Evolutionary conservation across 2,797 vertebrate genomes (phyloP), one percentile per base, ranked within the genome.

Genomic region (Psittacula echo): DNA sequence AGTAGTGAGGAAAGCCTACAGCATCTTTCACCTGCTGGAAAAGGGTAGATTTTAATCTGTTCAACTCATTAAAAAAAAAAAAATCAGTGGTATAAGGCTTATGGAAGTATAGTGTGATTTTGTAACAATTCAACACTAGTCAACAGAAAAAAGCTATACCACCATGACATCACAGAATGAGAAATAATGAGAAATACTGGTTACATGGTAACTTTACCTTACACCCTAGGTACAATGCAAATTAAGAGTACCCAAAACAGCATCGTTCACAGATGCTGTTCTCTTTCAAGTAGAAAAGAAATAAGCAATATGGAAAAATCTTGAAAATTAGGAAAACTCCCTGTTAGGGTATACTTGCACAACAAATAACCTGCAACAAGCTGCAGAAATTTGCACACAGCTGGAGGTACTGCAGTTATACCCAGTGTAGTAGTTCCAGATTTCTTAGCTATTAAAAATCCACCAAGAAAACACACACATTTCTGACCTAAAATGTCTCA

Each of bases 201-300:
- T 41, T 26, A 29, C 14, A 34, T 1, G 2, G 44, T 4, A 89
- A 72, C 37, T 77, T 65, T 3, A 67, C 20, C 27, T 56, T 22
- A 24, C 11, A 42, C 4, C 9, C 29, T 13, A 32, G 9, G 51
- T 48, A 64, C 37, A 72, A 30, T 0, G 0, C 0, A 3, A 85
- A 11, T 37, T 50, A 67, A 64, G 12, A 68, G 37, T 81, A 11
- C 24, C 13, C 0, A 1, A 90, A 48, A 74, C 30, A 4, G 1
- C 13, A 30, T 4, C 22, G 39, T 32, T 44, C 20, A 67, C 2
- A 2, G 19, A 61, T 71, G 60, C 47, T 44, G 13, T 13, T 82
- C 23, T 47, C 60, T 64, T 67, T 30, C 66, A 68, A 68, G 7
- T 13, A 64, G 14, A 51, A 65, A 16, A 64, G 6, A 1, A 5